Base-by-base conservation (phyloP, 1,140 invertebrate species). In the Pissodes strobi region DNA sequence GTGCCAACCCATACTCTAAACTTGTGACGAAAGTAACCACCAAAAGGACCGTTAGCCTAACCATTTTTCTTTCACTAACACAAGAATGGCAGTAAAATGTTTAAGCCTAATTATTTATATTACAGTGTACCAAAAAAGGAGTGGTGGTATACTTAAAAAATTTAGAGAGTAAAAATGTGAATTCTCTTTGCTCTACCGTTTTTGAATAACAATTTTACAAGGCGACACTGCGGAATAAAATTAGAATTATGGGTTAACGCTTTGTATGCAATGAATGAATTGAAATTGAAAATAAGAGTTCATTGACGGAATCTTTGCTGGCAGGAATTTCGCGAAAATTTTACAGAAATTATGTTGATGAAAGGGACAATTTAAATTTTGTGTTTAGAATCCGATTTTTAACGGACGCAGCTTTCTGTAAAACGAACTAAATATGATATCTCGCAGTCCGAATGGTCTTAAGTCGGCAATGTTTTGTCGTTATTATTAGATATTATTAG, bases 31-130 rank as follows among this genome's bases (percentile, higher is more conserved):
- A 17, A 49, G 56, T 21, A 25, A 61, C 4, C 15, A 51, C 12
- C 22, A 57, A 39, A 3, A 52, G 17, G 3, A 49, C 23, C 10
- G 30, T 27, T 22, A 67, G 22, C 21, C 39, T 37, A 34, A 37
- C n/a, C 65, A 67, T 67, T 55, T 53, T 66, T 37, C 17, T 43
- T 34, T 25, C 15, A 30, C 34, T 34, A 17, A 4, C 10, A 9
- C 12, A 22, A 25, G 37, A 64, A 56, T 55, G 49, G 15, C 41
- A 37, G 38, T 49, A 37, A 58, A 56, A 52, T 25, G 34, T 17
- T 13, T 51, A 59, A 58, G 48, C 48, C 48, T 68, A 63, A 68
- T 64, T 64, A 64, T 64, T 64, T 41, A 64, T 68, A 68, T 68
- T 22, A 23, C 10, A 1, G n/a, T 23, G 41, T 18, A 27, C 52